phyloP scores from a whole-genome alignment of 1,140 invertebrate genomes.

The Trichonephila inaurata region DNA sequence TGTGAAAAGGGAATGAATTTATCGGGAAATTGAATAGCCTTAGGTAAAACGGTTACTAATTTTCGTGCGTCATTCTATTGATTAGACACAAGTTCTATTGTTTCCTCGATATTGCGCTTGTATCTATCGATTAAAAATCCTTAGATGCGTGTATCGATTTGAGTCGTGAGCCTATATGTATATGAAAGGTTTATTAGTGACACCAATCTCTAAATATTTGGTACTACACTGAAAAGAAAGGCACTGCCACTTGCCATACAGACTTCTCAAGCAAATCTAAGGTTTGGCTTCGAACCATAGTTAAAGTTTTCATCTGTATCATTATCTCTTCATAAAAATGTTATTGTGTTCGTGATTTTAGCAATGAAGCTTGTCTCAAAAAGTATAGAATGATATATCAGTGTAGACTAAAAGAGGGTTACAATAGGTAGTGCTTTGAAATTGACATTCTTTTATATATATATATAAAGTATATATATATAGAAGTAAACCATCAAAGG shows the following conservation, averaged over 20 bases:
- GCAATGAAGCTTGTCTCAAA: background rate
- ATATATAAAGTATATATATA: too few species aligned
- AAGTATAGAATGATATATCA: background rate
- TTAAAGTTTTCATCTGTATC: background rate
- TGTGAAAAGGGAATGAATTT: constrained; percentile 61
- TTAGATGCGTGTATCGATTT: constrained; percentile 30
- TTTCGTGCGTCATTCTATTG: constrained; percentile 53
- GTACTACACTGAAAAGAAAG: background rate
- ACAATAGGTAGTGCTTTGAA: too few species aligned
- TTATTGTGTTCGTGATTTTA: background rate
- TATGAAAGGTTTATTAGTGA: constrained; percentile 11
- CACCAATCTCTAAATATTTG: background rate
- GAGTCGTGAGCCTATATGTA: background rate
- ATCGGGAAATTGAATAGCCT: constrained; percentile 61
- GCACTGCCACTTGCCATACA: background rate
- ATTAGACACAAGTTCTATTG: constrained; percentile 42
- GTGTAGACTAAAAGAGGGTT: too few species aligned
- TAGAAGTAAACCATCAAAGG: background rate
- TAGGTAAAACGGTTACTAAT: constrained; percentile 61
- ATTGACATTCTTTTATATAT: background rate
- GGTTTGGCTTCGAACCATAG: background rate
- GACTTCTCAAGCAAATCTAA: background rate
- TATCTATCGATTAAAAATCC: constrained; percentile 42
- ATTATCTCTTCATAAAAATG: background rate
- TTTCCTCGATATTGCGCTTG: constrained; percentile 40